A percentile compares a stretch with the other conserved stretches of the same genome.
These are phyloP conservation scores for Digitonthophagus gazella DNA, from an alignment of 2,888 invertebrate genomes.

Conservation along the genomic window DNA sequence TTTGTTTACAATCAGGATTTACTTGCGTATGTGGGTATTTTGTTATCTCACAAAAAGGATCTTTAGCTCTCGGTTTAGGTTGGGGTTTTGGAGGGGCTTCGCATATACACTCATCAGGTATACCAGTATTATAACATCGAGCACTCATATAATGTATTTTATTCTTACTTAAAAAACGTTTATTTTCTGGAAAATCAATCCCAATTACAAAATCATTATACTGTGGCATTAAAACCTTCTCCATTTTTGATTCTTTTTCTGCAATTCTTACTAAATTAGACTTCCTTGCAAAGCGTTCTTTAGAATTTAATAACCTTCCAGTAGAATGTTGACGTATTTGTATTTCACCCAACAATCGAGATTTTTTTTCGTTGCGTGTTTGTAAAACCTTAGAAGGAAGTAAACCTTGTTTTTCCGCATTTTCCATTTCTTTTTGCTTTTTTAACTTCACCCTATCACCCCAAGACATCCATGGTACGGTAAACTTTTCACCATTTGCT, in stretches of 20 bases:
- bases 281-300: too few species aligned
- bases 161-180: background rate
- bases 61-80: background rate
- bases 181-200: background rate
- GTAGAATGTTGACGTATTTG: too few species aligned
- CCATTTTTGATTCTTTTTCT: background rate
- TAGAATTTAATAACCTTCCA: too few species aligned
- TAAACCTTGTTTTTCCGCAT: background rate
- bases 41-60: background rate
- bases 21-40: background rate
- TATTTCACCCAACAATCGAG: background rate
- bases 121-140: background rate
- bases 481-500: conserved; percentile 20
- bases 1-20: background rate
- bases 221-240: background rate
- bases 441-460: conserved; percentile 25
- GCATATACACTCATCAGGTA: background rate
- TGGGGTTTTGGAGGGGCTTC: background rate
- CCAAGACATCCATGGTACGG: conserved; percentile 30
- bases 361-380: background rate
- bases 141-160: background rate
- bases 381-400: background rate
- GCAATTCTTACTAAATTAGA: too few species aligned
- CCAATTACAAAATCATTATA: background rate
- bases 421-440: background rate